These are phyloP conservation scores for Cygnus atratus DNA, from an alignment of 2,113 vertebrate genomes.

Conservation along the genomic window DNA sequence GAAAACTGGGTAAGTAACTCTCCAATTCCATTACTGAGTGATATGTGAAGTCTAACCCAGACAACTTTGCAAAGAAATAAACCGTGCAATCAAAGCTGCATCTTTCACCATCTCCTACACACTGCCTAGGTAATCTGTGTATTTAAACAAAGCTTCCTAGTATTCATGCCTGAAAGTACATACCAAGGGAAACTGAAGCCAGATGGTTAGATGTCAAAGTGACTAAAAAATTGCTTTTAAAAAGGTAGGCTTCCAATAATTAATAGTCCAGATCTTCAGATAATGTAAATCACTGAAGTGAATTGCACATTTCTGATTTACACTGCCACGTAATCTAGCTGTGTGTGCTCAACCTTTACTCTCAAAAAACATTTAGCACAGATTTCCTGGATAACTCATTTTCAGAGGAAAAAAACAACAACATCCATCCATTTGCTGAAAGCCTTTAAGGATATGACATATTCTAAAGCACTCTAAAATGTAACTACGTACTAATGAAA, in stretches of 20 bases:
- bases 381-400: conserved; percentile 25
- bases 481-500: not conserved
- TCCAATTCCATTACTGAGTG: not conserved
- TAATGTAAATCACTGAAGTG: not conserved
- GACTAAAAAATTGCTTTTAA: conserved; percentile 58
- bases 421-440: not conserved
- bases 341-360: not conserved
- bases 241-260: conserved; percentile 36
- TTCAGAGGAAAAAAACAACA: not conserved
- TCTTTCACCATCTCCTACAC: not conserved
- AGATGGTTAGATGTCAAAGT: conserved; percentile 55
- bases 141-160: conserved; percentile 4
- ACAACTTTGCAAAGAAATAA: not conserved
- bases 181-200: not conserved
- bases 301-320: conserved; percentile 11
- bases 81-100: not conserved
- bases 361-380: not conserved
- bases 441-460: not conserved
- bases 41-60: not conserved
- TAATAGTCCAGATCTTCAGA: not conserved
- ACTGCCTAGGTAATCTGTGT: not conserved
- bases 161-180: conserved; percentile 11
- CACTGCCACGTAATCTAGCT: not conserved
- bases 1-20: not conserved
- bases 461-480: not conserved